Conservation (phyloP, 2,888 invertebrate genomes). For the Ormyrus labotus region DNA sequence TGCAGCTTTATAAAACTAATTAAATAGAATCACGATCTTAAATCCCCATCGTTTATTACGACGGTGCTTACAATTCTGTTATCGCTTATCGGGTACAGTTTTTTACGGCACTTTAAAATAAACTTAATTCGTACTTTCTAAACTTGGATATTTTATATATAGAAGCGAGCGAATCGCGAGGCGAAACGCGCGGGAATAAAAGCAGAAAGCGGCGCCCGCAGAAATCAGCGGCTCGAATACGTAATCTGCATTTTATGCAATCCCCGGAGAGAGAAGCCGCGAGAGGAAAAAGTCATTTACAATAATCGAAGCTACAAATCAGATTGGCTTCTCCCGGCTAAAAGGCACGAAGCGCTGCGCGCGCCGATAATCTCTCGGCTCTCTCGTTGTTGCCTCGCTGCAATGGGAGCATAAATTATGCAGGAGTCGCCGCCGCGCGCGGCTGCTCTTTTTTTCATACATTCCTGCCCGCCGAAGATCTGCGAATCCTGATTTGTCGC, state of each 20-base stretch:
- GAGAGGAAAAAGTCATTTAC: slow-evolving; percentile 8
- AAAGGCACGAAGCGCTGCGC: too few species aligned
- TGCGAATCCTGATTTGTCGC: too few species aligned
- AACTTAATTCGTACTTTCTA: too few species aligned
- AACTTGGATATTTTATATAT: too few species aligned
- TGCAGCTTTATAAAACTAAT: too few species aligned
- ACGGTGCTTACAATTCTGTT: too few species aligned
- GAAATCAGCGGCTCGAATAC: neutral
- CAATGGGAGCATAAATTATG: slow-evolving; percentile 4
- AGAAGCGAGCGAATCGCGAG: too few species aligned
- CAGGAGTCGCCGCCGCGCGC: neutral
- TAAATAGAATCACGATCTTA: too few species aligned
- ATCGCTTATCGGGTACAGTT: too few species aligned
- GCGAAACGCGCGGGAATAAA: neutral
- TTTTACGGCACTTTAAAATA: too few species aligned
- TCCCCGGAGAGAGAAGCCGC: neutral
- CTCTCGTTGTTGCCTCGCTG: neutral
- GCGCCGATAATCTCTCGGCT: slow-evolving; percentile 9
- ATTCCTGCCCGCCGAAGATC: too few species aligned
- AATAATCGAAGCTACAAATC: slow-evolving; percentile 4
- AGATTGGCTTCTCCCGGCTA: neutral
- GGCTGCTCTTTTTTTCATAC: neutral
- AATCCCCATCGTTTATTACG: too few species aligned
- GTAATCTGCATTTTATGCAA: neutral
- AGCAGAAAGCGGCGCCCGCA: neutral